Conservation (phyloP, 2,888 invertebrate genomes). For the Dastarcus helophoroides region DNA sequence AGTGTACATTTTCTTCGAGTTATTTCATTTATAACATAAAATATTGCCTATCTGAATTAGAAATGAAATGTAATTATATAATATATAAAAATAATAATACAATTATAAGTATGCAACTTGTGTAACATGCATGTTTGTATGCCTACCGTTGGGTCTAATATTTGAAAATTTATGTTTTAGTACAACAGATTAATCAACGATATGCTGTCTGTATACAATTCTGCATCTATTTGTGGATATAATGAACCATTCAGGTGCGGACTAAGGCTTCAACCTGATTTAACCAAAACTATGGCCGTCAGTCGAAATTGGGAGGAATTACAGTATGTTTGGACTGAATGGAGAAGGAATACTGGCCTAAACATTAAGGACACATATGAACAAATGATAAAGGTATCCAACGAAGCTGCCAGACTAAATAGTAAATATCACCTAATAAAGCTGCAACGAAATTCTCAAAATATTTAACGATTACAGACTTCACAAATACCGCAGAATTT, state of each 20-base stretch:
- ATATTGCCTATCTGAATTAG: too few species aligned
- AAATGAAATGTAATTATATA: too few species aligned
- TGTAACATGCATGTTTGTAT: too few species aligned
- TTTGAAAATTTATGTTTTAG: constrained; percentile 45
- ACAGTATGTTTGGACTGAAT: constrained; percentile 80
- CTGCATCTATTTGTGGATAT: constrained; percentile 72
- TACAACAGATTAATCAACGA: constrained; percentile 80
- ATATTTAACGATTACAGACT: constrained; percentile 48
- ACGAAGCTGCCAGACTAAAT: constrained; percentile 67
- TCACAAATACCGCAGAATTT: constrained; percentile 74
- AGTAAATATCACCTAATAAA: constrained; percentile 46
- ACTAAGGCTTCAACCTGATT: constrained; percentile 67
- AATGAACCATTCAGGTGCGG: constrained; percentile 77
- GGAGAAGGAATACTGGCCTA: constrained; percentile 75
- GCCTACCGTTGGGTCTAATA: too few species aligned
- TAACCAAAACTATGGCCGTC: constrained; percentile 64
- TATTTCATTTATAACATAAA: too few species aligned
- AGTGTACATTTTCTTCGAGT: too few species aligned
- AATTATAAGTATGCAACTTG: too few species aligned
- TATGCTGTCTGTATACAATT: constrained; percentile 79
- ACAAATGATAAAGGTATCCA: constrained; percentile 66
- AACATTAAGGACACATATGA: constrained; percentile 69
- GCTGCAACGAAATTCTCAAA: background rate
- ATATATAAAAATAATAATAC: too few species aligned
- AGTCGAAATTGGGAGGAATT: constrained; percentile 82